Percentiles rank a stretch among this genome's conserved stretches.
Evolutionary conservation across 1,140 invertebrate species (phyloP).

Genomic region (Cotesia typhae): DNA sequence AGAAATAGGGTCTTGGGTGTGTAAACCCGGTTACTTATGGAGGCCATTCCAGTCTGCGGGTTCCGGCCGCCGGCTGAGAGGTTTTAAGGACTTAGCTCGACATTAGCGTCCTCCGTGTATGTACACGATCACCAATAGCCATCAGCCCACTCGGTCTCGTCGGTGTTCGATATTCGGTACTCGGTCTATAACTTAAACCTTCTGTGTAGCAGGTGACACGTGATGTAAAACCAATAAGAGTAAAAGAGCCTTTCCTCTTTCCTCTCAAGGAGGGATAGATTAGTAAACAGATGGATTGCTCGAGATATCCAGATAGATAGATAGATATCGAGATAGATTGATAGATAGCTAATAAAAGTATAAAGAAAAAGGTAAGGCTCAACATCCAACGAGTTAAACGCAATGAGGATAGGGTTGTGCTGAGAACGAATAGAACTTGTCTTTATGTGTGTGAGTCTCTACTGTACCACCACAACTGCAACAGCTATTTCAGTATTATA

Average conservation of each 20-base stretch:
- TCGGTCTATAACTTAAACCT: too few species aligned
- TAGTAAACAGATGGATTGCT: conserved; percentile 33
- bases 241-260: conserved; percentile 12
- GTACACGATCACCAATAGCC: conserved; percentile 3
- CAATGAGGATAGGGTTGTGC: conserved; percentile 22
- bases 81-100: conserved; percentile 64
- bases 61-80: conserved; percentile 51
- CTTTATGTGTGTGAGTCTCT: conserved; percentile 30
- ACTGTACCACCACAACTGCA: conserved; percentile 3
- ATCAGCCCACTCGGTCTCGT: too few species aligned
- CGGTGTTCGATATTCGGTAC: too few species aligned
- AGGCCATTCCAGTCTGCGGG: conserved; percentile 61
- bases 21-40: conserved; percentile 64
- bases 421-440: conserved; percentile 33
- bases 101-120: conserved; percentile 57
- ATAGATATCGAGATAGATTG: conserved; percentile 45
- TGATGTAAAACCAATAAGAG: conserved; percentile 17
- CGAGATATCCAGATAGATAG: conserved; percentile 39
- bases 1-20: conserved; percentile 63
- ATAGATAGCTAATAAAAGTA: conserved; percentile 32
- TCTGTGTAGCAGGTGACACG: not conserved
- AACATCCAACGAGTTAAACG: conserved; percentile 1
- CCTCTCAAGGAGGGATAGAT: conserved; percentile 31
- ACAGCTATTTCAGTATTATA: not conserved
- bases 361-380: not conserved